Evolutionary conservation across 2,888 invertebrate species (phyloP).

Genomic region (Crossocerus cetratus): DNA sequence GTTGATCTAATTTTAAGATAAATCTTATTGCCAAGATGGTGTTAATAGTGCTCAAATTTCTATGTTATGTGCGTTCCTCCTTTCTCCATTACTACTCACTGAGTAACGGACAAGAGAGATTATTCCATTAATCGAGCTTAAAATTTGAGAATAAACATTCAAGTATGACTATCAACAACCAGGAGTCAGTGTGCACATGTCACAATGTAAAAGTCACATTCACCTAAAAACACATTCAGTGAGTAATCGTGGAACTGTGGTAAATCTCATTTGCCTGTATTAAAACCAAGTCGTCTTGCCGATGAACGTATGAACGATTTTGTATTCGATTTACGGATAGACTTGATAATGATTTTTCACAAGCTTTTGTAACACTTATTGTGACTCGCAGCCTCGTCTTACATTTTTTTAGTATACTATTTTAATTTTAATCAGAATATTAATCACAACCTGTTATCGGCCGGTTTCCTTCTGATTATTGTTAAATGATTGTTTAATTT

Average conservation of each 20-base stretch:
- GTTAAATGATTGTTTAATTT: too few species aligned
- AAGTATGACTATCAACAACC: too few species aligned
- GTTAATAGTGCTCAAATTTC: constrained; percentile 46
- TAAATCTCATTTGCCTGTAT: constrained; percentile 35
- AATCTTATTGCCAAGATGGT: constrained; percentile 41
- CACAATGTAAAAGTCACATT: neutral
- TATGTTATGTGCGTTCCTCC: constrained; percentile 25
- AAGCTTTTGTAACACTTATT: constrained; percentile 20
- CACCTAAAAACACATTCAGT: constrained; percentile 13
- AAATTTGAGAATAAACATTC: too few species aligned
- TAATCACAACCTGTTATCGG: too few species aligned
- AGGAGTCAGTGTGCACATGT: too few species aligned
- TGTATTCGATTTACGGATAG: constrained; percentile 26
- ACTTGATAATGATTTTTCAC: constrained; percentile 24
- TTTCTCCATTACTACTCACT: constrained; percentile 32
- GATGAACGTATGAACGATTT: constrained; percentile 29
- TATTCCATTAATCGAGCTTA: too few species aligned
- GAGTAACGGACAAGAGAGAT: constrained; percentile 8
- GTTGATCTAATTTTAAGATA: constrained; percentile 34
- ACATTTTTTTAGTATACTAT: constrained; percentile 25
- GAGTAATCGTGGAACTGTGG: constrained; percentile 29
- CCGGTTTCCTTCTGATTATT: too few species aligned
- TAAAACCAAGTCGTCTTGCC: constrained; percentile 51
- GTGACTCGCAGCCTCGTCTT: constrained; percentile 13
- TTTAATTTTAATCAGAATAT: too few species aligned